Conservation (phyloP, 92 coral and sea anemone genomes). For the Pocillopora grandis region DNA sequence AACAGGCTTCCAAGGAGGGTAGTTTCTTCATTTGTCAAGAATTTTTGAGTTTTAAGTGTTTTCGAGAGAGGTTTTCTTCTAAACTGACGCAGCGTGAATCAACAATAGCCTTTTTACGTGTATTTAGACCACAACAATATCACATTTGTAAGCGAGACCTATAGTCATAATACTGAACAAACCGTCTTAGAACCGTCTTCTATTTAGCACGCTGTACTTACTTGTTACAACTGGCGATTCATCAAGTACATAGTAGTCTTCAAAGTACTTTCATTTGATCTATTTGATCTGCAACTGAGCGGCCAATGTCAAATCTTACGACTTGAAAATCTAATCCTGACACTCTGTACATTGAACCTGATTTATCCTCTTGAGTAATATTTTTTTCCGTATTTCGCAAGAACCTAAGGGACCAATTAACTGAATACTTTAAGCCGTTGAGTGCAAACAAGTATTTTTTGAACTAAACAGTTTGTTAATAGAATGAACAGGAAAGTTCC, state of each 20-base stretch:
- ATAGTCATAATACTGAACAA: conserved; percentile 3
- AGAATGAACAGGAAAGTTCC: conserved; percentile 13
- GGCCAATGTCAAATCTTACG: conserved; percentile 1
- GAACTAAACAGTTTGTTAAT: too few relatives aligned
- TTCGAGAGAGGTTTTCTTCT: not conserved
- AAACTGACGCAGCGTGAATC: not conserved
- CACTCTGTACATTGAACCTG: conserved; percentile 12
- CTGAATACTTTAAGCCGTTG: conserved; percentile 11
- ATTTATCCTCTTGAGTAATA: conserved; percentile 8
- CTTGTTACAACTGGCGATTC: too few relatives aligned
- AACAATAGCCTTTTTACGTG: conserved; percentile 4
- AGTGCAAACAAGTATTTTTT: conserved; percentile 17
- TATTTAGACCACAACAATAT: conserved; percentile 31
- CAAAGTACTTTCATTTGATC: not conserved
- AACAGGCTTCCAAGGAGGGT: not conserved
- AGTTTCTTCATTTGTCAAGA: not conserved
- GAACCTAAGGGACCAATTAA: conserved; percentile 12
- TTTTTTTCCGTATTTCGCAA: conserved; percentile 6
- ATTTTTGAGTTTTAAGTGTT: not conserved
- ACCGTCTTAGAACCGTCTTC: not conserved
- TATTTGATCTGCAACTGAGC: conserved; percentile 2
- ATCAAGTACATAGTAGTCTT: not conserved
- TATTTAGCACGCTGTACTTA: not conserved
- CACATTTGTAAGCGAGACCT: conserved; percentile 24
- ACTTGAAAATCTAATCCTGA: not conserved